A percentile compares a stretch with the other conserved stretches of the same genome.
Evolutionary conservation across 2,113 vertebrate species (phyloP).

Genomic region (Poeciliopsis prolifica): DNA sequence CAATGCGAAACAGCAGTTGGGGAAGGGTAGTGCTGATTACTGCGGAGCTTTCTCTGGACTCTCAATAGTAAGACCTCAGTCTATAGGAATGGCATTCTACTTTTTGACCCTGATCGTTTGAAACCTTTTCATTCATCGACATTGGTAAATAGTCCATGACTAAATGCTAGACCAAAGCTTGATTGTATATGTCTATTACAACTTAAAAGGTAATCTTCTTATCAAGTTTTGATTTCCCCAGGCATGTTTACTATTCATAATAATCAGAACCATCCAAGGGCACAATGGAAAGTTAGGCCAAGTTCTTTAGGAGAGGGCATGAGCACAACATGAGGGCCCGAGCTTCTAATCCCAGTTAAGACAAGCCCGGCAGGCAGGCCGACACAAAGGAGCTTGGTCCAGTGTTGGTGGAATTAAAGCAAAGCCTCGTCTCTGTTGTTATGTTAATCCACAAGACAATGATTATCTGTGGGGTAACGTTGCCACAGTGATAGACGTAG

Average conservation of each 20-base stretch:
- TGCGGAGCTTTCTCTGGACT: no score
- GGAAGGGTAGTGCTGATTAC: not conserved
- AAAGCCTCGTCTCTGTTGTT: slow-evolving; percentile 75
- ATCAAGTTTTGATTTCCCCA: not conserved
- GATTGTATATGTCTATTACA: not conserved
- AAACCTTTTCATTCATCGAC: not conserved
- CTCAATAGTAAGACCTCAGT: no score
- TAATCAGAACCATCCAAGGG: slow-evolving; percentile 13
- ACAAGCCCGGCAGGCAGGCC: slow-evolving; percentile 57
- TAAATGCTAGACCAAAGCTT: not conserved
- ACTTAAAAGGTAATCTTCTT: not conserved
- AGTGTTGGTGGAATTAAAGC: slow-evolving; percentile 74
- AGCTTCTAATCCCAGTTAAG: slow-evolving; percentile 72
- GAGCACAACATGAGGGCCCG: slow-evolving; percentile 27
- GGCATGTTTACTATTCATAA: slow-evolving; percentile 1
- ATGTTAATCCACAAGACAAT: slow-evolving; percentile 77
- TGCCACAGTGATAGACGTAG: slow-evolving; percentile 72
- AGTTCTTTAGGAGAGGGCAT: slow-evolving; percentile 19
- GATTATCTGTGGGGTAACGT: slow-evolving; percentile 71
- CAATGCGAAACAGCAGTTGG: not conserved
- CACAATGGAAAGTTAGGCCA: slow-evolving; percentile 15
- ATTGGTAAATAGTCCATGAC: not conserved
- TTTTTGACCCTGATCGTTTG: no score
- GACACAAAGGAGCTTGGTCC: slow-evolving; percentile 67
- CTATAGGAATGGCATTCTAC: no score